phyloP scores from a whole-genome alignment of 2,797 vertebrate species.

The Hypotaenidia okinawae region DNA sequence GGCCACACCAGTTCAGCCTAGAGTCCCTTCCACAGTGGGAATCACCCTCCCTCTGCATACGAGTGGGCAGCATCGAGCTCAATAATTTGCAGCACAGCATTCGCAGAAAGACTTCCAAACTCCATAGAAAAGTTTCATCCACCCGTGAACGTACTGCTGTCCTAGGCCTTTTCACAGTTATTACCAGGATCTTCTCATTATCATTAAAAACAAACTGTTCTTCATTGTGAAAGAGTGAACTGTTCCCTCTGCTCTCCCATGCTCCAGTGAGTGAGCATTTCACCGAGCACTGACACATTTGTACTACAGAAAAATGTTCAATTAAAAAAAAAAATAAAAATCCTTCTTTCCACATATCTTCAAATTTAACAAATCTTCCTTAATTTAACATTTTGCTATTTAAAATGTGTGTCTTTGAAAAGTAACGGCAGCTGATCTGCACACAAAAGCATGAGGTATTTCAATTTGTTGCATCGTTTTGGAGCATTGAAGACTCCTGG shows the following conservation, averaged over 20 bases:
- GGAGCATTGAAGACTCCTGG: background rate
- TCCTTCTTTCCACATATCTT: background rate
- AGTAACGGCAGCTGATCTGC: background rate
- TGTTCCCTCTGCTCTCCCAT: background rate
- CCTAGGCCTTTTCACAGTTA: background rate
- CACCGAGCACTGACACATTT: background rate
- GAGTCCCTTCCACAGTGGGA: background rate
- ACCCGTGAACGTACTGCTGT: background rate
- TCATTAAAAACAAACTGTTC: background rate
- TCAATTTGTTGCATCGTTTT: background rate
- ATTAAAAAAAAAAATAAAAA: background rate
- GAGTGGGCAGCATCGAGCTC: background rate
- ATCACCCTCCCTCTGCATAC: background rate
- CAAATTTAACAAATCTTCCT: background rate
- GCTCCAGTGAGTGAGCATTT: background rate
- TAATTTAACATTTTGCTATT: background rate
- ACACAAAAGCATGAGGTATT: background rate
- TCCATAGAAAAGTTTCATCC: background rate
- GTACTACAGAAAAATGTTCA: background rate
- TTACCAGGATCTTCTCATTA: background rate
- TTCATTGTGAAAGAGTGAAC: background rate
- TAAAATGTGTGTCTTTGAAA: background rate
- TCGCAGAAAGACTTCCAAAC: background rate
- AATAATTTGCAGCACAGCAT: background rate
- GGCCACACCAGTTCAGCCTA: background rate